Base-by-base conservation (phyloP, 2,797 vertebrate species). In the Pogonophryne albipinna region DNA sequence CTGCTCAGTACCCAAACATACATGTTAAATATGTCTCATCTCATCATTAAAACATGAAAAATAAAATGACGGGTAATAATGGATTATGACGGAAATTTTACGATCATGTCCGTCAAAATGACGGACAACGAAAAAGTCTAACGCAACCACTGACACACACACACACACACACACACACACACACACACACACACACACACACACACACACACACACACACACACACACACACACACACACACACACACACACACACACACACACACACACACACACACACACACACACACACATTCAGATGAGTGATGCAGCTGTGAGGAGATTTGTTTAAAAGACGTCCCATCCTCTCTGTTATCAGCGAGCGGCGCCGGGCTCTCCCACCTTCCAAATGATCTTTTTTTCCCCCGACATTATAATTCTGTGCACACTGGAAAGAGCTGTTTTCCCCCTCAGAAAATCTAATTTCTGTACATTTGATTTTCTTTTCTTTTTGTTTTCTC, bases 391-490 rank as follows among this genome's bases (percentile, higher is more conserved):
- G 57, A 77, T 90, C 85, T 64, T 51, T 61, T 61, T 78, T 68
- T 9, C 2, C 2, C 8, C 71, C 85, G 66, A 80, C 78, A 87
- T 92, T 89, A 84, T 73, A 82, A 93, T 91, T 93, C 89, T 86
- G 64, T 4, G 17, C 87, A 87, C 87, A 82, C 78, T 71, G 77
- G 71, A 83, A 66, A 71, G 73, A 15, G 4, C 58, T 46, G 71
- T 82, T 81, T 75, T 74, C 77, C 51, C 62, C 51, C 45, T 50
- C 61, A 73, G 75, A 87, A 93, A 92, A 94, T 90, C 82, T 67
- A 85, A 89, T 93, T 91, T 90, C 86, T 88, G 71, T 88, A 85
- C 78, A 83, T 92, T 88, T 92, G 89, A 92, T 91, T 92, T 93
- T 76, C 76, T 85, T 82, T 52, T 63, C 67, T 89, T 89, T 82